Base-by-base conservation (phyloP, 2,888 invertebrate genomes). In the Epistrophe eligans region DNA sequence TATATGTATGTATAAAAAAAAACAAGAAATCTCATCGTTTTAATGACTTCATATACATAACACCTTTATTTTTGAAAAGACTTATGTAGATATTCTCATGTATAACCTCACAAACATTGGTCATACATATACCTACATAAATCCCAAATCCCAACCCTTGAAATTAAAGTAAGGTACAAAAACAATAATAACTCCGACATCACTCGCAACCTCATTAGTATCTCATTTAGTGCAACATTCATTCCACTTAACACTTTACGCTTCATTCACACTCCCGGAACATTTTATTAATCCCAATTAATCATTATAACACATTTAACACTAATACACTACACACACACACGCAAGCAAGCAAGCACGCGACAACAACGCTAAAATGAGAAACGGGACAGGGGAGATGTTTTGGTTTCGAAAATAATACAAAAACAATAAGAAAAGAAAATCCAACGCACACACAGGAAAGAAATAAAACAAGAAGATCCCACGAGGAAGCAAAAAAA, bases 241-340 rank as follows among this genome's bases (percentile, higher is more conserved):
- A 87, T 87, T 76, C 62, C 83, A 87, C 83, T 87, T 83, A 87
- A 83, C 87, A 87, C 87, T 87, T 87, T 83, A 72, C 79, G 79
- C 83, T 79, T 67, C 71, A 66, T 83, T 74, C 74, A 70, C 74
- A 70, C 71, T 72, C 52, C 79, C 83, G 50, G 73, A 79, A 77
- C 79, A 79, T 79, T 87, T 87, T 87, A 87, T 87, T 87, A 83
- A 83, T 87, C 57, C 87, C 79, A 87, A 87, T 87, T 87, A 87
- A 83, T 87, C 83, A 87, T 83, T 79, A 79, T 79, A 66, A 60
- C 73, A 83, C 83, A 79, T 79, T 83, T 76, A 52, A 60, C 60
- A 52, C 57, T 24, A 24, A 24, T 24, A 52, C 50, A 83, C n/a
- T n/a, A n/a, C 32, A 57, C 62, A 64, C n/a, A 32, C 28, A n/a